Base-by-base conservation (phyloP, 2,797 vertebrate genomes). In the Triplophysa yarkandensis region DNA sequence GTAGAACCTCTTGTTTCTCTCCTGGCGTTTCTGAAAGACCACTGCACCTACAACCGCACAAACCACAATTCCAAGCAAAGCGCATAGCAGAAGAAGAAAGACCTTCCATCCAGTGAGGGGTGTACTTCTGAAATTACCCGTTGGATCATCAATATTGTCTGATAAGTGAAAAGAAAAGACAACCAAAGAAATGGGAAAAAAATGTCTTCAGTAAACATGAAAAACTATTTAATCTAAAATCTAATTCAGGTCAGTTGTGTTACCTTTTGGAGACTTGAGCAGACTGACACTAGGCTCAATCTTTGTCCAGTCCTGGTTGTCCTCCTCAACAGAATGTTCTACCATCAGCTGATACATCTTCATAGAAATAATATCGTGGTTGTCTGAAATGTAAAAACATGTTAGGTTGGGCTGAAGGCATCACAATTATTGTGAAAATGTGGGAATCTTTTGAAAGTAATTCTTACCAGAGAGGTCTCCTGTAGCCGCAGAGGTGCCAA, bases 271-370 rank as follows among this genome's bases (percentile, higher is more conserved):
- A 0, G 96, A 97, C 86, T 96, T 98, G 46, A 98, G 93, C 34
- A 98, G 92, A 82, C 88, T 97, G 85, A 98, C 96, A 0, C 96
- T 95, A 21, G 98, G 98, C 85, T 98, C 94, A 0, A 99, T 97
- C 89, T 98, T 98, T 46, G 96, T 98, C 96, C 97, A 99, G 88
- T 99, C 98, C 50, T 95, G 87, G 1, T 86, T 94, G 44, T 98
- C 97, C 81, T 98, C 96, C 10, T 99, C 98, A 0, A 92, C 81
- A 0, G 94, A 93, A 83, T 98, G 97, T 60, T 98, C 96, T 16
- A 99, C 96, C 94, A 95, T 96, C 81, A 99, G 92, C 89, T 99
- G 96, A 88, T 98, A 99, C 23, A 99, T 89, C 91, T 99, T 99
- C 95, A 99, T 95, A 0, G 96, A 99, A 88, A 99, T 95, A 77